phyloP scores from a whole-genome alignment of 2,888 invertebrate genomes.

The Ophion slaviceki region DNA sequence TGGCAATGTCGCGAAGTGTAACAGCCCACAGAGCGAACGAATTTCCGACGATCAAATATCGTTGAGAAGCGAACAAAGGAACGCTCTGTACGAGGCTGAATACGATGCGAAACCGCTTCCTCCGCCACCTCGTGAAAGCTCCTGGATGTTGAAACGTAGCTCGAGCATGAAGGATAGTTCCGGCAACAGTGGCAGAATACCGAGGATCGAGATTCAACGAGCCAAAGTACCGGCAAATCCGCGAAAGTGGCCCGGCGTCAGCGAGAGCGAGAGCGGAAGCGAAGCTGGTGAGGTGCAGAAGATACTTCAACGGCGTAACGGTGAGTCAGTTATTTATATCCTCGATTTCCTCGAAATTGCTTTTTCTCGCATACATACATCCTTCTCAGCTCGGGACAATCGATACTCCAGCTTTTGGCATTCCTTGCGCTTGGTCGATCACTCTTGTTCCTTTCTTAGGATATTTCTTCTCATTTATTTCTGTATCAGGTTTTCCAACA shows the following conservation, averaged over 20 bases:
- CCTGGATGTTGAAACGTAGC: slow-evolving; percentile 68
- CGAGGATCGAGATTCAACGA: slow-evolving; percentile 56
- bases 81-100: slow-evolving; percentile 68
- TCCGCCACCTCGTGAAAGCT: slow-evolving; percentile 76
- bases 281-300: slow-evolving; percentile 90
- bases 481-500: too few species aligned
- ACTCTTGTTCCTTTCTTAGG: not conserved
- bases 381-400: not conserved
- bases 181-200: slow-evolving; percentile 51
- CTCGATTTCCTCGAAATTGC: not conserved
- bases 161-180: slow-evolving; percentile 67
- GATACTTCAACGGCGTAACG: slow-evolving; percentile 84
- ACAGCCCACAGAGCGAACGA: slow-evolving; percentile 15
- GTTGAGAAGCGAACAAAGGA: slow-evolving; percentile 30
- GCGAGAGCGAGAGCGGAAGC: slow-evolving; percentile 89
- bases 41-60: slow-evolving; percentile 27
- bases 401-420: not conserved
- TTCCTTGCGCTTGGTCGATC: not conserved
- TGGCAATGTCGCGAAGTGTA: slow-evolving; percentile 61
- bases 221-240: slow-evolving; percentile 65
- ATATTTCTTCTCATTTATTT: not conserved
- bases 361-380: not conserved
- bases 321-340: slow-evolving; percentile 68
- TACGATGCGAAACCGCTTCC: slow-evolving; percentile 83
- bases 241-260: slow-evolving; percentile 72